Base-by-base conservation (phyloP, 2,888 invertebrate genomes). In the Plagodis dolabraria region DNA sequence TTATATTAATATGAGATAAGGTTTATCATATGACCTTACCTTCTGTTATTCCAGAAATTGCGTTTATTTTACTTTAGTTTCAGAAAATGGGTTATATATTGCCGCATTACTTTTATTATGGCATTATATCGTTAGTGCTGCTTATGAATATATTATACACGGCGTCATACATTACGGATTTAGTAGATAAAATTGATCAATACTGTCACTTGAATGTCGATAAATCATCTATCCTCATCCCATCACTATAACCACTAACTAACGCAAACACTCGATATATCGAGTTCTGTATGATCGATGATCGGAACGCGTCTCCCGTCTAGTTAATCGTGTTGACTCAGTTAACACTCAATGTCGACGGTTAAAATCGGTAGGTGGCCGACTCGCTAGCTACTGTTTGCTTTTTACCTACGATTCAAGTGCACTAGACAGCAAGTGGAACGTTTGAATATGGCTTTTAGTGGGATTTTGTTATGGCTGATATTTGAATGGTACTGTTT, bases 281-380 rank as follows among this genome's bases (percentile, higher is more conserved):
- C 76, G 76, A 75, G 71, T 75, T 75, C 79, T 77, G 77, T 83
- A 76, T 85, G 87, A 88, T 87, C 85, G 85, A 85, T 86, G 83
- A 82, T 82, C 81, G 76, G 72, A 77, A 77, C 80, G 79, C 73
- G 76, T 67, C 75, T 70, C 70, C 69, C 71, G 75, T 79, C 76
- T 75, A 76, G 77, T 82, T 89, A 89, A 89, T 89, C 87, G 85
- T 90, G 81, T 89, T 88, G 85, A 85, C 85, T 76, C 70, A 81
- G 80, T 80, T 83, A 84, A 84, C 88, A 89, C 86, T 87, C 72
- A 75, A 79, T 75, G 76, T 74, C 76, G 80, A 83, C 81, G 76
- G 83, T 83, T 80, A 80, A 76, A 81, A 80, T 76, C 79, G 74
- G 77, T 88, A 87, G 89, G 90, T 89, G 89, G 87, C 79, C 87